Base-by-base conservation (phyloP, 2,113 vertebrate species). In the Catharus fuscescens region DNA sequence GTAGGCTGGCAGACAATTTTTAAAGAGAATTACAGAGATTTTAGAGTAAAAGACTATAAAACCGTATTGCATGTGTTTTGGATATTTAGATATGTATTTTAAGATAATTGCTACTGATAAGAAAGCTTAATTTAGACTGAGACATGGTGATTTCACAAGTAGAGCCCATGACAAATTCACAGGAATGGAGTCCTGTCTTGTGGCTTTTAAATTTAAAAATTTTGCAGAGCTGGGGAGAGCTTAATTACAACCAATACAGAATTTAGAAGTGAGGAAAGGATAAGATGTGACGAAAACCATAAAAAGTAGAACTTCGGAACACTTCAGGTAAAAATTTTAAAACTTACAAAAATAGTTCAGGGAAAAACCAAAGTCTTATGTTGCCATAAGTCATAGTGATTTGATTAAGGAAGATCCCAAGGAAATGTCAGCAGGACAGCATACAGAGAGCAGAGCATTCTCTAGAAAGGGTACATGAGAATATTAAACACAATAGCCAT, bases 81-180 rank as follows among this genome's bases (percentile, higher is more conserved):
- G 61, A 62, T 25, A 31, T 71, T 72, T 89, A 50, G 28, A 67
- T 36, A 56, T 4, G 15, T 52, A 54, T 47, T 73, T 90, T 70
- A 20, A 69, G 72, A 92, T 25, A 93, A 54, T 1, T 65, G 31
- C 64, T 90, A 24, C 72, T 47, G 76, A 80, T 64, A 67, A 86
- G 73, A 60, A 93, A 53, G 73, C 20, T 67, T 94, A 77, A 86
- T 93, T 87, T 90, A 73, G 62, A 78, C 14, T 79, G 59, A 91
- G 36, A 59, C 21, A 77, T 16, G 85, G 74, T 47, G 70, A 91
- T 89, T 94, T 93, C 86, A 91, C 77, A 60, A 91, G 82, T 10
- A 56, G 36, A 86, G 47, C n/a, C 70, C 53, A 53, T 31, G 90
- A 90, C 60, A 90, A 89, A 95, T 91, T 86, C 82, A 81, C 66